Conservation (phyloP, 2,113 vertebrate genomes). For the Pteropus alecto region DNA sequence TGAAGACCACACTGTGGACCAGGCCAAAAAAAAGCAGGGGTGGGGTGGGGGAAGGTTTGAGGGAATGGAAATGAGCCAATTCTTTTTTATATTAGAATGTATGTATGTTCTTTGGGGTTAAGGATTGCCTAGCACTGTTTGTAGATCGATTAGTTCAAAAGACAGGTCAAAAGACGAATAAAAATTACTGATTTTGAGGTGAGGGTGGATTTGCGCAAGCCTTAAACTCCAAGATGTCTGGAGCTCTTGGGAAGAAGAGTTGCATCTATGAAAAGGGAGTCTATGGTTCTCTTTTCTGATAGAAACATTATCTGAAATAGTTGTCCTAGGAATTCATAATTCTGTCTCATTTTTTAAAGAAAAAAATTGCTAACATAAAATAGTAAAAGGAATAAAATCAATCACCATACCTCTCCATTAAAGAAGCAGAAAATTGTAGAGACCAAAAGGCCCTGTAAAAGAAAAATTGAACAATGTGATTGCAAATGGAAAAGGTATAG, state of each 20-base stretch:
- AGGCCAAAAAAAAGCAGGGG: not conserved
- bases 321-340: not conserved
- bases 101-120: not conserved
- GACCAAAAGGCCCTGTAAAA: conserved; percentile 93
- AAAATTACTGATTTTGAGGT: not conserved
- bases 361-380: not conserved
- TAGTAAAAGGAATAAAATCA: not conserved
- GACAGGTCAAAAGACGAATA: not conserved
- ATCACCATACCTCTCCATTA: conserved; percentile 95
- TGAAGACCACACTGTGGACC: not conserved
- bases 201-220: not conserved
- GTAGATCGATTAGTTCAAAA: not conserved
- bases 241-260: not conserved
- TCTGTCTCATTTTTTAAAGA: not conserved
- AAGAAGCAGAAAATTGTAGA: conserved; percentile 99
- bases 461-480: conserved; percentile 50
- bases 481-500: not conserved
- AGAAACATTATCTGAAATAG: not conserved
- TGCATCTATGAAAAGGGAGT: not conserved
- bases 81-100: not conserved
- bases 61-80: not conserved
- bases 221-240: not conserved
- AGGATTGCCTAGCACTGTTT: not conserved
- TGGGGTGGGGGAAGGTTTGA: not conserved
- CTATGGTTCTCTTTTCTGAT: not conserved